These are phyloP conservation scores for Calameuta filiformis DNA, from an alignment of 2,888 invertebrate species.

Conservation along the genomic window DNA sequence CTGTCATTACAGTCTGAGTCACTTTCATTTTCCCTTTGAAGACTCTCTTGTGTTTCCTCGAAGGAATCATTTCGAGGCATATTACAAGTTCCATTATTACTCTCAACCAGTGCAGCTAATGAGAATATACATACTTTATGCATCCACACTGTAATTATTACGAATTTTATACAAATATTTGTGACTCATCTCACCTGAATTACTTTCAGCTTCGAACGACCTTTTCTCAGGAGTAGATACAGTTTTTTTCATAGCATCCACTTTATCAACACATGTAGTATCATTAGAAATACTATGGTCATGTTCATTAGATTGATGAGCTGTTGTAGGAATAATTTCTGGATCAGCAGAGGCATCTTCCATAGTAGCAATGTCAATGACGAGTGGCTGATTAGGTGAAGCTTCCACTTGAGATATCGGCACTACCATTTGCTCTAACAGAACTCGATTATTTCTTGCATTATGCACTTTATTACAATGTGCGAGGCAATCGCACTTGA, in stretches of 20 bases:
- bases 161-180: not conserved
- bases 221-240: not conserved
- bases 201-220: not conserved
- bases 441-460: constrained; percentile 62
- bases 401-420: constrained; percentile 33
- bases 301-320: not conserved
- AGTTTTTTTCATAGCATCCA: not conserved
- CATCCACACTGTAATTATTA: not conserved
- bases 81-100: not conserved
- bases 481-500: constrained; percentile 74
- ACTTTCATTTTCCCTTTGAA: not conserved
- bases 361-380: constrained; percentile 13
- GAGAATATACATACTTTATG: not conserved
- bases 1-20: not conserved
- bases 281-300: not conserved
- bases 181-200: not conserved
- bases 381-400: constrained; percentile 17
- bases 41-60: not conserved
- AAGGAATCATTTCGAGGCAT: not conserved
- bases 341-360: not conserved
- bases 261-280: not conserved
- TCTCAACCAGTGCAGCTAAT: not conserved
- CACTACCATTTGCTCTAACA: constrained; percentile 39
- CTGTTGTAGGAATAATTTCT: not conserved
- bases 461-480: constrained; percentile 75